Conservation (phyloP, 2,797 vertebrate genomes). For the Pitangus sulphuratus region DNA sequence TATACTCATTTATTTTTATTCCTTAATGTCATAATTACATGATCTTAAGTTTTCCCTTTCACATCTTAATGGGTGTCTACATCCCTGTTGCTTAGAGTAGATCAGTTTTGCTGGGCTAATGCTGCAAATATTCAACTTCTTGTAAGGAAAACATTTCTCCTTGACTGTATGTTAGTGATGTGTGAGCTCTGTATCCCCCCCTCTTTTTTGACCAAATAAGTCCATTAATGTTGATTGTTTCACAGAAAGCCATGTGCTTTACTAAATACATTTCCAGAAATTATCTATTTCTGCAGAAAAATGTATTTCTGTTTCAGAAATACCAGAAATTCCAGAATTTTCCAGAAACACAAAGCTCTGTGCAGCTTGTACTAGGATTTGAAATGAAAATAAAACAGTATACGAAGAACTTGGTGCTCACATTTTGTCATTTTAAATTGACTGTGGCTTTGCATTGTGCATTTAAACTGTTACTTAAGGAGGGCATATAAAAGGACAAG, state of each 20-base stretch:
- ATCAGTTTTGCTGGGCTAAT: background rate
- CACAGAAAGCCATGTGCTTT: background rate
- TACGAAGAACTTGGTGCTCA: background rate
- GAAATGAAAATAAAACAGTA: background rate
- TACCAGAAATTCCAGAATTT: background rate
- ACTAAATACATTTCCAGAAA: background rate
- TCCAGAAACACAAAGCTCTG: background rate
- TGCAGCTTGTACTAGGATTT: background rate
- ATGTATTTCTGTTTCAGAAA: background rate
- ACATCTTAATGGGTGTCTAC: background rate
- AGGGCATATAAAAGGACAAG: background rate
- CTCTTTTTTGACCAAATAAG: background rate
- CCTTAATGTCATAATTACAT: background rate
- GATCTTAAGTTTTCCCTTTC: background rate
- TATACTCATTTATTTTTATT: background rate
- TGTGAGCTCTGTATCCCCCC: background rate
- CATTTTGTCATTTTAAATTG: slow-evolving; percentile 10
- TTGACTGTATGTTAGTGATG: background rate
- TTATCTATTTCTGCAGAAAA: background rate
- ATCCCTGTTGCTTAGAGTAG: background rate
- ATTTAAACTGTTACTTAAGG: slow-evolving; percentile 2
- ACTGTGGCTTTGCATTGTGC: background rate
- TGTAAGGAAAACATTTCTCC: background rate
- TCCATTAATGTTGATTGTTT: background rate
- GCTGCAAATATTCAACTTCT: background rate